A percentile compares a stretch with the other conserved stretches of the same genome.
Conservation (phyloP, 2,888 invertebrate species). For the Halocaridina rubra region DNA sequence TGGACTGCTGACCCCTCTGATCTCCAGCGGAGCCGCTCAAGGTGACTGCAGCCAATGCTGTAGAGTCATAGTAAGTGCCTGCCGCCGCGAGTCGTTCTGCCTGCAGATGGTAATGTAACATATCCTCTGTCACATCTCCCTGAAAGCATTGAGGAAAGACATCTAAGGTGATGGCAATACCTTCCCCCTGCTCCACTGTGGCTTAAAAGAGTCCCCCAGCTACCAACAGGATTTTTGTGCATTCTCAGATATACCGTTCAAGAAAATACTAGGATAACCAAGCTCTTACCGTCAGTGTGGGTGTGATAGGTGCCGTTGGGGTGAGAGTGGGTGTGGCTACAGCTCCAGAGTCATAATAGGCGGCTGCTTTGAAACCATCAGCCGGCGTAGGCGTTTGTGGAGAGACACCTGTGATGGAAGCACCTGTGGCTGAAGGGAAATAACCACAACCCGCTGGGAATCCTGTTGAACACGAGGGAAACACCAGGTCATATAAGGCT, state of each 20-base stretch:
- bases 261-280: too few relatives aligned
- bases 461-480: constrained; percentile 31
- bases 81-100: constrained; percentile 60
- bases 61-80: constrained; percentile 60
- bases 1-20: constrained; percentile 42
- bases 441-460: constrained; percentile 63
- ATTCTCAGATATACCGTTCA: too few relatives aligned
- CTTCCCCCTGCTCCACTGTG: constrained; percentile 2
- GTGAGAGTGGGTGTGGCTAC: constrained; percentile 63
- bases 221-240: too few relatives aligned
- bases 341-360: constrained; percentile 62
- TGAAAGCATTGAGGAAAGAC: constrained; percentile 4
- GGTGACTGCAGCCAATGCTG: constrained; percentile 50
- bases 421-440: constrained; percentile 60
- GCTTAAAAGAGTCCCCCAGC: too few relatives aligned
- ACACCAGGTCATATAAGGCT: not conserved
- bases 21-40: constrained; percentile 54
- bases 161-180: not conserved
- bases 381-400: constrained; percentile 62
- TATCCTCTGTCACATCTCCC: constrained; percentile 49
- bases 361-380: constrained; percentile 62
- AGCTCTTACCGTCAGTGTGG: constrained; percentile 62
- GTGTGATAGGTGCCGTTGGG: constrained; percentile 63
- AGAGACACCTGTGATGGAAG: constrained; percentile 62
- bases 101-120: constrained; percentile 50